Evolutionary conservation across 2,797 vertebrate genomes (phyloP), one percentile per base, ranked within the genome.

Genomic region (Hyperoplus lanceolatus): DNA sequence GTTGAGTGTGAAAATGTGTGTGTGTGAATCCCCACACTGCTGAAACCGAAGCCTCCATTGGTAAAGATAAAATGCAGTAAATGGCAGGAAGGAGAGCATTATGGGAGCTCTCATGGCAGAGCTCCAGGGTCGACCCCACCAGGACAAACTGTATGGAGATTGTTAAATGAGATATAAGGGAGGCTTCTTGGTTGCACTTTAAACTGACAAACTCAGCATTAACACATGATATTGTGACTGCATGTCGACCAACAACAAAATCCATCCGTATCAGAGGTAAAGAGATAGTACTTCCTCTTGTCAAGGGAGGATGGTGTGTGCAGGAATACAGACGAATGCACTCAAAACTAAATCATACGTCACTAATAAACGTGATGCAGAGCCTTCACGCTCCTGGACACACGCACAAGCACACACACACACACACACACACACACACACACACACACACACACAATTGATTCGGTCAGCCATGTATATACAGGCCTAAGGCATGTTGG

Each of bases 391-490:
- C 46, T n/a, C 29, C 29, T 11, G 57, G 15, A 76, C 38, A 54
- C 42, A 69, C 49, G 64, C 6, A 0, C 56, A 45, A 0, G 10
- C 62, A 10, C 43, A 0, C 6, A 60, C 73, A 45, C 43, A 68
- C 41, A 78, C 75, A 77, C 56, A 77, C 15, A 54, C 6, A 64
- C 41, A 49, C 38, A 72, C 66, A 51, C 29, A 74, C 13, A 74
- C 57, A 70, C 49, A 61, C 58, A 70, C 63, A 67, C 65, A 79
- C 1, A 65, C n/a, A 39, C 7, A 41, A 73, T 70, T 73, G 56
- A 75, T 82, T 78, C 1, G 55, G 51, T 81, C 81, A 83, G 76
- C 78, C 84, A 82, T 82, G 82, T 85, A 85, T 85, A 85, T 42
- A 62, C 46, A 70, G 73, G 75, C 70, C 73, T 6, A 55, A 56